Conservation (phyloP, 1,140 invertebrate species). For the Sarcophaga peregrina region DNA sequence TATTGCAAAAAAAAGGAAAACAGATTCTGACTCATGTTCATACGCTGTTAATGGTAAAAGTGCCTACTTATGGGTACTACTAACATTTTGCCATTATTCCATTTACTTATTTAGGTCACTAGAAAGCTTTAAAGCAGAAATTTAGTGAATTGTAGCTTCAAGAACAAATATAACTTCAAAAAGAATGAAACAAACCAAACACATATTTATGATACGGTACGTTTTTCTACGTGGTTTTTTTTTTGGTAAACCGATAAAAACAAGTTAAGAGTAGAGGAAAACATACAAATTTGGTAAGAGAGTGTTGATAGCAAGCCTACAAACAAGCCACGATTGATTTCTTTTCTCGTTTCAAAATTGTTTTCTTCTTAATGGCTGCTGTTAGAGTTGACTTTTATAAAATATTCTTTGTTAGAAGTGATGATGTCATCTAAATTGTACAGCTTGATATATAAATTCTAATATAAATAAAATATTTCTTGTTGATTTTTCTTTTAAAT, state of each 20-base stretch:
- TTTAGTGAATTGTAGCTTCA: too few species aligned
- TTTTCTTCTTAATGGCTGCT: neutral
- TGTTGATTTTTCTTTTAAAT: neutral
- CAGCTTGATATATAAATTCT: neutral
- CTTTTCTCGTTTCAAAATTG: neutral
- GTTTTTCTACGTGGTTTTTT: too few species aligned
- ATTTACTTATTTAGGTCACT: too few species aligned
- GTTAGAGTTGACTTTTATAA: neutral
- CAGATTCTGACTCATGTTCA: too few species aligned
- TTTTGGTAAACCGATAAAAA: neutral
- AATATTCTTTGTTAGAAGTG: neutral
- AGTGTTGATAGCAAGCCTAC: neutral
- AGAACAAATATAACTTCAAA: too few species aligned
- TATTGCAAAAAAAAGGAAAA: too few species aligned
- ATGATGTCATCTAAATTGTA: slow-evolving; percentile 38
- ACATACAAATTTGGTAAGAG: neutral
- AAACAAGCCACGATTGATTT: neutral
- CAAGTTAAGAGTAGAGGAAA: neutral
- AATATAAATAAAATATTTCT: neutral
- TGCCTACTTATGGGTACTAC: too few species aligned
- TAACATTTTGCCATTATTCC: too few species aligned
- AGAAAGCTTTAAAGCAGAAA: too few species aligned
- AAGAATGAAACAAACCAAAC: too few species aligned
- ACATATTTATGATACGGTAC: too few species aligned
- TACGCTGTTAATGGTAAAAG: too few species aligned